These are phyloP conservation scores for Anguilla marmorata DNA, from an alignment of 2,797 vertebrate genomes.

Conservation along the genomic window DNA sequence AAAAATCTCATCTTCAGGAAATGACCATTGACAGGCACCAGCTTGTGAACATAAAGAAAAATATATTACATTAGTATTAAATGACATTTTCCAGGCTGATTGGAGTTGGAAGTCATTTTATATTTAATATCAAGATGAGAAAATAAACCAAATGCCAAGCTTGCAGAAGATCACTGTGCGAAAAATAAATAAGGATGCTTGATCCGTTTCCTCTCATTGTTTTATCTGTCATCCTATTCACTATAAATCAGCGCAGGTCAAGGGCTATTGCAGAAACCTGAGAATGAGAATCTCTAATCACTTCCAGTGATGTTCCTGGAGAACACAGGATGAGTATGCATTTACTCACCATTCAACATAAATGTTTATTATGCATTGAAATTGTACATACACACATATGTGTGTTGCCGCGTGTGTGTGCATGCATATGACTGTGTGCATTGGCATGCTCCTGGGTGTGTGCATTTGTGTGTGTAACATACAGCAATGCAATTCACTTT, in stretches of 20 bases:
- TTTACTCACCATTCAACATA: neutral
- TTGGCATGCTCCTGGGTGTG: too few relatives aligned
- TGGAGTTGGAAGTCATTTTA: neutral
- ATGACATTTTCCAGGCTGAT: neutral
- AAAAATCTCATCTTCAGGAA: neutral
- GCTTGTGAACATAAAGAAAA: neutral
- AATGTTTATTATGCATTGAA: too few relatives aligned
- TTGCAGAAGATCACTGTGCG: neutral
- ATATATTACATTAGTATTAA: slow-evolving; percentile 5
- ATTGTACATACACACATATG: too few relatives aligned
- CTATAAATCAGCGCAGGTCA: neutral
- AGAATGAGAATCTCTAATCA: neutral
- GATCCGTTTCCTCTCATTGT: neutral
- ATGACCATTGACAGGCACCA: neutral
- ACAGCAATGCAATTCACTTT: too few relatives aligned
- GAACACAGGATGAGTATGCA: neutral
- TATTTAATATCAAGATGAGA: neutral
- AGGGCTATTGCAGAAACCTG: neutral
- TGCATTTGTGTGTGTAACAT: too few relatives aligned
- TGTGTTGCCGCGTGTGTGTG: too few relatives aligned
- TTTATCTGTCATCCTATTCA: neutral
- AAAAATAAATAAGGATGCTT: neutral
- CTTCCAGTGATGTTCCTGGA: neutral
- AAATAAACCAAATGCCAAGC: neutral
- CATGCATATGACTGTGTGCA: too few relatives aligned